Conservation (phyloP, 1,140 invertebrate species). For the Bactericera cockerelli region DNA sequence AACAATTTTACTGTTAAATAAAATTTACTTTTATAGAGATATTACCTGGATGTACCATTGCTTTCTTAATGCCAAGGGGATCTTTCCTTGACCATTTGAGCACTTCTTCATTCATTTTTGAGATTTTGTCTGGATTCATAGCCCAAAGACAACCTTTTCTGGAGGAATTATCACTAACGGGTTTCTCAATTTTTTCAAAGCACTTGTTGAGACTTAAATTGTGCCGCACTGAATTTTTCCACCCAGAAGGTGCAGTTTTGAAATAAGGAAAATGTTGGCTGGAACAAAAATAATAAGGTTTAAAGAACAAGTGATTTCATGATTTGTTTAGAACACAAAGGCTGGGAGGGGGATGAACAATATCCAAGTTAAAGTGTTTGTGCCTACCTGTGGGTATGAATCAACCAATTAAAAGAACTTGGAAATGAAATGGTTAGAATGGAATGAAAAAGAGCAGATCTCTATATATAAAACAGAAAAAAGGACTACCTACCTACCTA, state of each 20-base stretch:
- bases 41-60: constrained; percentile 75
- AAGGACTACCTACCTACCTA: no score
- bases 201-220: constrained; percentile 94
- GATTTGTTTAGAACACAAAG: constrained; percentile 6
- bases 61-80: constrained; percentile 63
- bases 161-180: constrained; percentile 54
- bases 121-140: constrained; percentile 83
- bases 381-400: no score
- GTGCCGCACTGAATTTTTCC: constrained; percentile 95
- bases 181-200: constrained; percentile 94
- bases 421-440: no score
- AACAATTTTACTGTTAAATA: no score
- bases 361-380: no score
- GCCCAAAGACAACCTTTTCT: constrained; percentile 88
- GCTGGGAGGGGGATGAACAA: no score
- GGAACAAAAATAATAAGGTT: constrained; percentile 34
- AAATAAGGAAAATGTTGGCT: constrained; percentile 96
- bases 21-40: no score
- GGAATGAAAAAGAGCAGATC: no score
- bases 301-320: neutral
- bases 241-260: constrained; percentile 89
- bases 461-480: no score
- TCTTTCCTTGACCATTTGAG: constrained; percentile 93
- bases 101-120: constrained; percentile 95
- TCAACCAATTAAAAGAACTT: no score